These are phyloP conservation scores for Spilogale gracilis DNA, from an alignment of 2,113 vertebrate species.

Conservation along the genomic window DNA sequence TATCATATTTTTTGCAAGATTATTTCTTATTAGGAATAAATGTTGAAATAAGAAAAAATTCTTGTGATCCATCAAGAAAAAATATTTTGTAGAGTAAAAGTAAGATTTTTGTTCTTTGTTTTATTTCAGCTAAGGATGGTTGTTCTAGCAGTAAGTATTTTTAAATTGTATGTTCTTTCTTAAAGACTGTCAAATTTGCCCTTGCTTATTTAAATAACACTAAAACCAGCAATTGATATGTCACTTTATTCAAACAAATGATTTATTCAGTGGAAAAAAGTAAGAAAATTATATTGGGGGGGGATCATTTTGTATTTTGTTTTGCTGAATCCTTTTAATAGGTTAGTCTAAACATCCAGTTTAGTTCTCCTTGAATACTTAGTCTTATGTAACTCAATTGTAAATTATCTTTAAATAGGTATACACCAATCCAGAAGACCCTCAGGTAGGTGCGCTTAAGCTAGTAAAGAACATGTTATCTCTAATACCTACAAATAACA, in stretches of 20 bases:
- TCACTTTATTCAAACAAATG: conserved; percentile 39
- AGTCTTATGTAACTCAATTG: conserved; percentile 31
- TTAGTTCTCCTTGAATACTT: conserved; percentile 47
- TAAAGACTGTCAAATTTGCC: conserved; percentile 23
- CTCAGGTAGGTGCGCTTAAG: conserved; percentile 89
- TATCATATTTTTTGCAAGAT: conserved; percentile 17
- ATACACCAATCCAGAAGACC: conserved; percentile 92
- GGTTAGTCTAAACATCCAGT: conserved; percentile 35
- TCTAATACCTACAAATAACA: conserved; percentile 57
- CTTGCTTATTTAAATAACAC: conserved; percentile 67
- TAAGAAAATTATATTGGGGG: conserved; percentile 40
- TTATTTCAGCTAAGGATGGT: conserved; percentile 92
- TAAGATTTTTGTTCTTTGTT: conserved; percentile 78
- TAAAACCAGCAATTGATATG: conserved; percentile 54
- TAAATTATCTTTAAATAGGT: conserved; percentile 89
- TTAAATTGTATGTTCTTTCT: neutral
- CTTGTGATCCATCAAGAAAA: conserved; percentile 59
- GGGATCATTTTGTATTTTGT: conserved; percentile 58
- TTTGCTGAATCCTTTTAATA: conserved; percentile 58
- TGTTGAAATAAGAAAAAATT: conserved; percentile 70
- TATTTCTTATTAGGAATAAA: conserved; percentile 62
- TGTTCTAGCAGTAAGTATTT: conserved; percentile 95
- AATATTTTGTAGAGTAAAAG: conserved; percentile 30
- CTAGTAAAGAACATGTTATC: neutral
- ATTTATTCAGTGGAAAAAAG: conserved; percentile 2